A percentile compares a stretch with the other conserved stretches of the same genome.
Evolutionary conservation across 1,140 invertebrate species (phyloP).

Genomic region (Eumaeus atala): DNA sequence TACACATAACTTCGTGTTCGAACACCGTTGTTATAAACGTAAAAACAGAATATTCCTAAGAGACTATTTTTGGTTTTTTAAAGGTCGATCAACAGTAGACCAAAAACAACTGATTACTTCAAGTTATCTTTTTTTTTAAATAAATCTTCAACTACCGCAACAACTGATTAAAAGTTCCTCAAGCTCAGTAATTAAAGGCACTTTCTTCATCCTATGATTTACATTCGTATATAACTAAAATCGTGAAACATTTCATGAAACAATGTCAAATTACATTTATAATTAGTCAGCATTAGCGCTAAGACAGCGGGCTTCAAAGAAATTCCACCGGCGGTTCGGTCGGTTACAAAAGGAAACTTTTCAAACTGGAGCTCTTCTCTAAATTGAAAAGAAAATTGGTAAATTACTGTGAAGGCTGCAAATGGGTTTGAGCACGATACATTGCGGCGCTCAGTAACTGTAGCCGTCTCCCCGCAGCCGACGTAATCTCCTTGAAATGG

Average conservation of each 20-base stretch:
- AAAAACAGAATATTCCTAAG: no score
- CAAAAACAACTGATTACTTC: no score
- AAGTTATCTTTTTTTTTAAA: no score
- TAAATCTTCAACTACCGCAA: no score
- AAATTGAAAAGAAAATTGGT: conserved; percentile 41
- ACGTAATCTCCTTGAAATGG: neutral
- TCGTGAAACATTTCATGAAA: conserved; percentile 9
- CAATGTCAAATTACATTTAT: conserved; percentile 19
- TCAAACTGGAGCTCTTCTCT: conserved; percentile 25
- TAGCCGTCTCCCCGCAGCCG: neutral
- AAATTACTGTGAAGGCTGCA: conserved; percentile 30
- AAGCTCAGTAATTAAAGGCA: no score
- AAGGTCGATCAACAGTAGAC: no score
- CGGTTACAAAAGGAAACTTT: conserved; percentile 33
- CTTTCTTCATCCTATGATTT: no score
- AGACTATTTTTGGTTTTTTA: no score
- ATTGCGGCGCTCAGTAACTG: conserved; percentile 19
- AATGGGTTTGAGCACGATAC: conserved; percentile 27
- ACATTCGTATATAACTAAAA: no score
- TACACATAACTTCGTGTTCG: no score
- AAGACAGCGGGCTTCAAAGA: conserved; percentile 18
- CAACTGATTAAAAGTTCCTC: no score
- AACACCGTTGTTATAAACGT: no score
- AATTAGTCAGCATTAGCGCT: conserved; percentile 18
- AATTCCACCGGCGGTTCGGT: conserved; percentile 27